Base-by-base conservation (phyloP, 2,888 invertebrate genomes). In the Pemphredon lugubris region DNA sequence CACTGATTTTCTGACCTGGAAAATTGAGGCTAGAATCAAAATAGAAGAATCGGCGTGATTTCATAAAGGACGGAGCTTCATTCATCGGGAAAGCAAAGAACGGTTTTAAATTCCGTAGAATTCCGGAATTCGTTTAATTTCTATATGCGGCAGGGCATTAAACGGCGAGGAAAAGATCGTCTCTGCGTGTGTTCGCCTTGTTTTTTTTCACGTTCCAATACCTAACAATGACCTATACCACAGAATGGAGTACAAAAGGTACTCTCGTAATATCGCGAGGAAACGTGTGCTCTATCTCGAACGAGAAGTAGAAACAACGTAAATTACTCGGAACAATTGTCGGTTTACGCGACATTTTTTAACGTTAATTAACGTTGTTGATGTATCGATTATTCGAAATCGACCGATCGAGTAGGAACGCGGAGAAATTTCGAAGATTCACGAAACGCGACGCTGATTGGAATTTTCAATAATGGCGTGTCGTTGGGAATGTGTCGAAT, bases 111-210 rank as follows among this genome's bases (percentile, higher is more conserved):
- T 60, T 32, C 47, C 60, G 18, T 14, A 39, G 60, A 60, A 66
- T 55, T 66, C 39, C 51, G 21, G 37, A 11, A 54, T 39, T 54
- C 39, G 9, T 54, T 55, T 60, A 34, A 55, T 63, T 51, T 66
- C 51, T 13, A 30, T 45, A 18, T 66, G 44, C 55, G 45, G 26
- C 23, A 0, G 14, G 55, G 30, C 26, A 50, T 44, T 67, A 14
- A 37, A 18, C n/a, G 11, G 13, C 13, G 37, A 40, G 16, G n/a
- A 60, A 45, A 39, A 32, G 34, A 34, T 18, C 7, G 14, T 59
- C 59, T 59, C 55, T 45, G 9, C 21, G 13, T 54, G 2, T 55
- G 11, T 20, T 1, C n/a, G n/a, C 53, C n/a, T 63, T 55, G 26
- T 48, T 64, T 48, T 64, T 42, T 7, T 42, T 14, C 0, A 54